These are phyloP conservation scores for Oncorhynchus clarkii DNA, from an alignment of 2,113 vertebrate species.

Conservation along the genomic window DNA sequence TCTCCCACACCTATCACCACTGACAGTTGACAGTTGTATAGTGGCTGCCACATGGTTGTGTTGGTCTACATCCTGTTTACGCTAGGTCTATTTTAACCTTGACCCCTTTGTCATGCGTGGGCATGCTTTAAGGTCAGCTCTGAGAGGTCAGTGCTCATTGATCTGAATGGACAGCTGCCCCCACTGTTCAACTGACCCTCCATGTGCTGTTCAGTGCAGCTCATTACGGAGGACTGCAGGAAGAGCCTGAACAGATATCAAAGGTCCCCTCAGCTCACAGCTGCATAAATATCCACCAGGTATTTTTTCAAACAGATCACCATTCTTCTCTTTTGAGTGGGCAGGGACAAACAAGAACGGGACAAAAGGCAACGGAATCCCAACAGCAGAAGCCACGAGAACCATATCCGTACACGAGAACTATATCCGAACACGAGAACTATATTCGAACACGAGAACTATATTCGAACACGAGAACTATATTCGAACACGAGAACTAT, in stretches of 20 bases:
- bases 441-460: no score
- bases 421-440: no score
- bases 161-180: conserved; percentile 66
- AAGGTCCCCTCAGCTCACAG: conserved; percentile 66
- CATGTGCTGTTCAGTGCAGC: conserved; percentile 3
- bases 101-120: conserved; percentile 31
- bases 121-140: conserved; percentile 25
- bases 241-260: conserved; percentile 52
- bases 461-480: no score
- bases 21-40: conserved; percentile 42
- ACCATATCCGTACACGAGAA: conserved; percentile 9
- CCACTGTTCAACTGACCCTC: conserved; percentile 9
- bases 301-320: conserved; percentile 55
- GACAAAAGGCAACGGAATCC: conserved; percentile 65
- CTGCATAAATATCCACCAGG: conserved; percentile 76
- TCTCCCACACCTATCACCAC: not conserved
- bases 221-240: conserved; percentile 27
- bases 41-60: conserved; percentile 50
- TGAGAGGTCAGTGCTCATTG: conserved; percentile 7
- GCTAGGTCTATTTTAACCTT: conserved; percentile 62
- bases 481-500: no score
- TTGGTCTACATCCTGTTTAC: conserved; percentile 64
- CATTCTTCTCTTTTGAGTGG: conserved; percentile 62
- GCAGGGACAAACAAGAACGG: conserved; percentile 63
- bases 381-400: conserved; percentile 41